Evolutionary conservation across 2,797 vertebrate genomes (phyloP).

Genomic region (Betta splendens): DNA sequence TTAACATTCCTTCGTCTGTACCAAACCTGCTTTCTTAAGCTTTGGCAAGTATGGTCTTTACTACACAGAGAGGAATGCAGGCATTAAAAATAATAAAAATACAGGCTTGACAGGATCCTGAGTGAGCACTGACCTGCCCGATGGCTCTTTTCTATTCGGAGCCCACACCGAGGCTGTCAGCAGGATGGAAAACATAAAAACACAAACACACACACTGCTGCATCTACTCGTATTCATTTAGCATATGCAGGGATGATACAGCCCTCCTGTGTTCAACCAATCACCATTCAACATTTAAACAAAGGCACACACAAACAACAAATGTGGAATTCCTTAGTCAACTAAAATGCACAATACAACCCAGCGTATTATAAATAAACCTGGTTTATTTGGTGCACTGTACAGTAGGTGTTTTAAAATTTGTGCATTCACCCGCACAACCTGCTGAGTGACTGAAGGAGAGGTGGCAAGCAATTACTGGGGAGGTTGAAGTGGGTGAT

Average conservation of each 20-base stretch:
- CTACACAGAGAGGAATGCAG: background rate
- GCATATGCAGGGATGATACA: conserved; percentile 47
- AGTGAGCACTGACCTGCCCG: conserved; percentile 59
- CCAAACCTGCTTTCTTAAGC: conserved; percentile 6
- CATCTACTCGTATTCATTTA: conserved; percentile 35
- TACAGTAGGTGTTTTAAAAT: background rate
- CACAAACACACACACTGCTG: conserved; percentile 19
- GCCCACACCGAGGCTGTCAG: conserved; percentile 52
- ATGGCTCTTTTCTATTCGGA: conserved; percentile 48
- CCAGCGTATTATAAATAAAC: too few relatives aligned
- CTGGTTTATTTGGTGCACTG: conserved; percentile 11
- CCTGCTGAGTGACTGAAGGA: conserved; percentile 30
- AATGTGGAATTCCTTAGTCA: too few relatives aligned
- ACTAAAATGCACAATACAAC: too few relatives aligned
- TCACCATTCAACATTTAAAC: conserved; percentile 27
- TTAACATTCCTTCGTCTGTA: background rate
- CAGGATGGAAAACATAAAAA: conserved; percentile 41
- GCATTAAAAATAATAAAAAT: conserved; percentile 41
- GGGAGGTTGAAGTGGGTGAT: conserved; percentile 31
- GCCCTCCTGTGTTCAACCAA: conserved; percentile 24
- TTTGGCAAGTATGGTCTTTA: conserved; percentile 14
- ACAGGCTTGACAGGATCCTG: conserved; percentile 44
- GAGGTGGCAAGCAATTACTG: conserved; percentile 58
- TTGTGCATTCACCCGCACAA: conserved; percentile 1
- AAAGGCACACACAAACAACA: too few relatives aligned